Evolutionary conservation across 1,140 invertebrate genomes (phyloP).

Genomic region (Anthonomus grandis): DNA sequence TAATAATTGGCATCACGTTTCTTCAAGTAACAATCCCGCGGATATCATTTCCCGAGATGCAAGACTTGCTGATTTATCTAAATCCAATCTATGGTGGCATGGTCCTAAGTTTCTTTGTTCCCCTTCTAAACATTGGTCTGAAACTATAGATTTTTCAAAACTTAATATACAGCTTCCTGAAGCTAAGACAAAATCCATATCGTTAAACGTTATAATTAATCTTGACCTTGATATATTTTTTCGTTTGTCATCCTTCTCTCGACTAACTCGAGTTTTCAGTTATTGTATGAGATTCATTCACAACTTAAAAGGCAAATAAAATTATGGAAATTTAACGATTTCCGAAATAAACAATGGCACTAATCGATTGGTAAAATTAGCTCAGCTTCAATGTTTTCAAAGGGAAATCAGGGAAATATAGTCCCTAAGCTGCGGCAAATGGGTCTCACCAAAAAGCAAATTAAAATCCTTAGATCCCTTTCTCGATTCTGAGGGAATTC

Average conservation of each 20-base stretch:
- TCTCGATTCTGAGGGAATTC: slow-evolving; percentile 39
- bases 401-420: slow-evolving; percentile 8
- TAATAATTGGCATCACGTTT: too few relatives aligned
- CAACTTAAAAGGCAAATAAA: neutral
- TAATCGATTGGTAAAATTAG: slow-evolving; percentile 6
- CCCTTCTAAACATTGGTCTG: too few relatives aligned
- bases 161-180: too few relatives aligned
- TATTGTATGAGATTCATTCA: slow-evolving; percentile 18
- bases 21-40: too few relatives aligned
- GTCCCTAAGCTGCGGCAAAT: neutral
- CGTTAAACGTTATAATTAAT: too few relatives aligned
- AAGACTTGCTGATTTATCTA: too few relatives aligned
- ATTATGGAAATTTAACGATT: neutral
- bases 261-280: slow-evolving; percentile 4
- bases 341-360: slow-evolving; percentile 3
- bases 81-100: too few relatives aligned
- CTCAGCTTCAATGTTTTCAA: slow-evolving; percentile 3
- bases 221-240: neutral
- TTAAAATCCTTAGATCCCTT: slow-evolving; percentile 41
- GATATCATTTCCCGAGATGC: too few relatives aligned
- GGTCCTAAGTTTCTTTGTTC: too few relatives aligned
- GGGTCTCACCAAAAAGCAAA: slow-evolving; percentile 9
- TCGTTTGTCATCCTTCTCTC: neutral
- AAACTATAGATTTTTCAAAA: too few relatives aligned
- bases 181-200: too few relatives aligned